These are phyloP conservation scores for Bufotes viridis DNA, from an alignment of 2,797 vertebrate genomes.

Conservation along the genomic window DNA sequence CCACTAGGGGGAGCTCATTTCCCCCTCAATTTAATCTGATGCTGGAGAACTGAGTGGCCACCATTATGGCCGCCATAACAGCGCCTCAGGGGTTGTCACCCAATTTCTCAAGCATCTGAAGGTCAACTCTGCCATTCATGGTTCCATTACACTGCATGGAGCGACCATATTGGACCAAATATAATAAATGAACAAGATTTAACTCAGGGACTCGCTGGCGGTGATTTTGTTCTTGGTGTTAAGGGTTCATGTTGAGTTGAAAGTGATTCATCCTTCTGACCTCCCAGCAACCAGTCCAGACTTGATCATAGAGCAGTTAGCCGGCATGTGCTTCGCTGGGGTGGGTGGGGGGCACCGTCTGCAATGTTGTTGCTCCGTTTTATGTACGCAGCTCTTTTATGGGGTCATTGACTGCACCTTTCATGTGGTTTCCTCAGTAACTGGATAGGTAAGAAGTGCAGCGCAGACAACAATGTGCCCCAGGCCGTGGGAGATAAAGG, in stretches of 20 bases:
- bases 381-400: constrained; percentile 62
- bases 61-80: no score
- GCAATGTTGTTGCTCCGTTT: constrained; percentile 69
- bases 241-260: constrained; percentile 24
- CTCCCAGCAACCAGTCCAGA: background rate
- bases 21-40: no score
- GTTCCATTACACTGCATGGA: no score
- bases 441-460: constrained; percentile 66
- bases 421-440: constrained; percentile 68
- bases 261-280: background rate
- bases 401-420: constrained; percentile 67
- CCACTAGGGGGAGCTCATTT: no score
- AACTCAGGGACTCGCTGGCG: background rate
- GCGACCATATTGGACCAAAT: no score
- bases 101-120: no score
- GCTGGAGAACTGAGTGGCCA: no score
- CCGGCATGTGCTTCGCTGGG: constrained; percentile 67
- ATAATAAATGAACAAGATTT: no score
- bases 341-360: constrained; percentile 67
- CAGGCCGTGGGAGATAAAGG: constrained; percentile 64
- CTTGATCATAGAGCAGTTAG: constrained; percentile 23
- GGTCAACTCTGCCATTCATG: no score
- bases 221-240: background rate
- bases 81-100: no score
- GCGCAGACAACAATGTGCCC: constrained; percentile 64